Evolutionary conservation across 2,888 invertebrate genomes (phyloP), one percentile per base, ranked within the genome.

Genomic region (Alentia gelatinosa): DNA sequence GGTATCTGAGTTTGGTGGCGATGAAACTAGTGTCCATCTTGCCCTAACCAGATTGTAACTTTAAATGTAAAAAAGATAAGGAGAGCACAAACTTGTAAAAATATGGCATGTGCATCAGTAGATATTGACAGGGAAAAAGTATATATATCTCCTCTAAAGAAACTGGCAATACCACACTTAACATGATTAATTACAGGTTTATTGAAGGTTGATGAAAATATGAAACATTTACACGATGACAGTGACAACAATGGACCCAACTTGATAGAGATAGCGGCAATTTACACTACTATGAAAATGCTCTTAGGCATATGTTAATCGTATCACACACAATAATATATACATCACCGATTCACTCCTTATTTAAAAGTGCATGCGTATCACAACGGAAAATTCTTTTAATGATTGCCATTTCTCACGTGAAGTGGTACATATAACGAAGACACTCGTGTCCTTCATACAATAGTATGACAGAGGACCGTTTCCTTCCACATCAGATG

Each of bases 221-320:
- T 79, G 79, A 35, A 39, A 37, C 39, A 79, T 79, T 35, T 79
- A 79, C 79, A 79, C 39, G 39, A 79, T 79, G 79, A 79, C 19
- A 37, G 19, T 35, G 37, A 37, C 37, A 35, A 26, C 56, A 56
- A 56, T n/a, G 12, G 56, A 12, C 19, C 3, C 12, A 5, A n/a
- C n/a, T n/a, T n/a, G n/a, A 56, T n/a, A n/a, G 19, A 56, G 5
- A 1, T 56, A n/a, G n/a, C 3, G n/a, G 1, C 19, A 56, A 56
- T 56, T 56, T 56, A 19, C n/a, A 12, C 3, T n/a, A 19, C n/a
- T n/a, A 19, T 7, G 23, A 56, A 3, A 56, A 30, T 15, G 7
- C 26, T 15, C 15, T 26, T 33, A 74, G 26, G 30, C 26, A 74
- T 30, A 33, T 74, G 74, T 74, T 33, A 74, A 74, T 74, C 33